Conservation (phyloP, 2,797 vertebrate genomes). For the Myotis pilosus region DNA sequence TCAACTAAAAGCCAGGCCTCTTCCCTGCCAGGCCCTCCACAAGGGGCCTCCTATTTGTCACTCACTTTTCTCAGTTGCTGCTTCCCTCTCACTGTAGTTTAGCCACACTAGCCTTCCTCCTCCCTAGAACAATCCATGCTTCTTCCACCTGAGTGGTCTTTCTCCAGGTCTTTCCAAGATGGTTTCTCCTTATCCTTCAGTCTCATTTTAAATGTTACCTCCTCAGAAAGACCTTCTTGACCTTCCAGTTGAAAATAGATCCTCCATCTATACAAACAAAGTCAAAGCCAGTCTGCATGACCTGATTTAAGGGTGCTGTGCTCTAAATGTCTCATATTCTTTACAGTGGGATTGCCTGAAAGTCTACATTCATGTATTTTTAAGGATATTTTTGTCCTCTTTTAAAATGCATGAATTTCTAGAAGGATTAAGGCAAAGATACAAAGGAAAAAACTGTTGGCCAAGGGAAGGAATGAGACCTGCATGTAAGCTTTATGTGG, state of each 20-base stretch:
- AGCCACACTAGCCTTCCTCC: not conserved
- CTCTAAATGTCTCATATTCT: not conserved
- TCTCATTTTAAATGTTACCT: not conserved
- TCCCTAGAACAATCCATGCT: not conserved
- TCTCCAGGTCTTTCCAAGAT: not conserved
- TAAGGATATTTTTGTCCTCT: constrained; percentile 36
- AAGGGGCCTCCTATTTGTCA: accelerated
- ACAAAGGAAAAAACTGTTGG: not conserved
- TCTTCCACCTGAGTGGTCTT: not conserved
- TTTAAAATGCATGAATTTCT: constrained; percentile 60
- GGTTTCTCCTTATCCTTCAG: not conserved
- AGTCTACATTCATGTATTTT: not conserved
- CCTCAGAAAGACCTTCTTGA: not conserved
- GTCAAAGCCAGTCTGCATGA: not conserved
- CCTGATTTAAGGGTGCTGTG: not conserved
- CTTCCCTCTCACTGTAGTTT: not conserved
- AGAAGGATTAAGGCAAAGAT: constrained; percentile 63
- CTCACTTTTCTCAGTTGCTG: not conserved
- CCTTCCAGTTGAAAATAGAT: not conserved
- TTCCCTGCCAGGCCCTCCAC: not conserved
- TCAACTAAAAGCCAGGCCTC: not conserved
- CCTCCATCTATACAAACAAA: not conserved
- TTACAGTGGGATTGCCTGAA: not conserved
- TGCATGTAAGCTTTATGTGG: constrained; percentile 13
- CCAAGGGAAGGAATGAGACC: not conserved